phyloP scores from a whole-genome alignment of 2,888 invertebrate species.

The Morpho achilles region DNA sequence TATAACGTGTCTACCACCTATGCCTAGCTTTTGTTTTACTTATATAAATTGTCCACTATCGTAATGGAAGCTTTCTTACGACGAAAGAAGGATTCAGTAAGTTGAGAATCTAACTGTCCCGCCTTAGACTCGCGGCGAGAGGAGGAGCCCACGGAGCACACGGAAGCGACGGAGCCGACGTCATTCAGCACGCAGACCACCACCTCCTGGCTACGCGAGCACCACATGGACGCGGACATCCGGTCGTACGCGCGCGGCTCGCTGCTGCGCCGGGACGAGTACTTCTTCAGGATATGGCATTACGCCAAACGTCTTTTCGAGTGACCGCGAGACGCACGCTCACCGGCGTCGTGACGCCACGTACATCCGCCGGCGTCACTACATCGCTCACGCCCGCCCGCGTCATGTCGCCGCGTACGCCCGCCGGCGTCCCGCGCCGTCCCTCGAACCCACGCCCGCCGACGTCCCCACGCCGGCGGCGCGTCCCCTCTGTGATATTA shows the following conservation, averaged over 20 bases:
- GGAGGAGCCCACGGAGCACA: constrained; percentile 68
- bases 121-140: constrained; percentile 58
- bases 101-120: background rate
- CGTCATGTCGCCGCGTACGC: too few relatives aligned
- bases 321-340: constrained; percentile 48
- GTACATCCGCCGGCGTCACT: too few relatives aligned
- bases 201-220: constrained; percentile 95
- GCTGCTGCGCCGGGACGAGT: constrained; percentile 91
- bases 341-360: too few relatives aligned
- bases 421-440: background rate
- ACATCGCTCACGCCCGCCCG: background rate
- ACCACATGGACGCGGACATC: constrained; percentile 96
- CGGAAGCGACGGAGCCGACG: constrained; percentile 87
- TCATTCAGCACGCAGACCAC: constrained; percentile 96
- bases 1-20: too few relatives aligned
- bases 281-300: constrained; percentile 97
- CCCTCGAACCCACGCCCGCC: constrained; percentile 2
- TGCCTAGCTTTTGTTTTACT: too few relatives aligned
- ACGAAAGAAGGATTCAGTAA: too few relatives aligned
- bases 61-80: too few relatives aligned
- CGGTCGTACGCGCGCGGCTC: constrained; percentile 93
- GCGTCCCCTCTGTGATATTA: background rate
- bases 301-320: constrained; percentile 91
- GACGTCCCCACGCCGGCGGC: background rate
- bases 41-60: too few relatives aligned